Evolutionary conservation across 2,113 vertebrate species (phyloP).

Genomic region (Dromaius novaehollandiae): DNA sequence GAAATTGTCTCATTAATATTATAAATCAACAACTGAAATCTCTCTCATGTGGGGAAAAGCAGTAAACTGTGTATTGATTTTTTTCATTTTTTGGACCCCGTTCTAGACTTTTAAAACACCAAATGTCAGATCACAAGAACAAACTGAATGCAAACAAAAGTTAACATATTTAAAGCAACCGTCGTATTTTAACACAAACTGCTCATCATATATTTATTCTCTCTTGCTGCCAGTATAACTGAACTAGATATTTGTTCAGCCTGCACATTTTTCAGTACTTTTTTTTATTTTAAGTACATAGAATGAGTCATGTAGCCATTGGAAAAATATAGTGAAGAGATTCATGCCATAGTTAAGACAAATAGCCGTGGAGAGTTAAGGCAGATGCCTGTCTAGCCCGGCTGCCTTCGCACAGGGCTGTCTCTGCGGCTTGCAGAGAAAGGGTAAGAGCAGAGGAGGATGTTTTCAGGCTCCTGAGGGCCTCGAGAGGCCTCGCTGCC

Average conservation of each 20-base stretch:
- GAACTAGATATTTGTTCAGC: not conserved
- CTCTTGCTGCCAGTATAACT: not conserved
- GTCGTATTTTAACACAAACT: not conserved
- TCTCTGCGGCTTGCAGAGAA: not conserved
- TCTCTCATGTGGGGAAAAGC: not conserved
- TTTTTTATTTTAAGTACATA: not conserved
- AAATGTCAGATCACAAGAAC: not conserved
- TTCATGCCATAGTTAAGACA: not conserved
- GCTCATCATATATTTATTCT: accelerated
- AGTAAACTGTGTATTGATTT: not conserved
- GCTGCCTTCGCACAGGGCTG: not conserved
- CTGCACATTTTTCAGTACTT: not conserved
- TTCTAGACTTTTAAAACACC: not conserved
- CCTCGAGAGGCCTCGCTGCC: not conserved
- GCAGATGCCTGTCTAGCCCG: not conserved
- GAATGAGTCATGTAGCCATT: not conserved
- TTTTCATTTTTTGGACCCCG: not conserved
- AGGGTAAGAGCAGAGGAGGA: not conserved
- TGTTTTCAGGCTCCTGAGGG: too few species aligned
- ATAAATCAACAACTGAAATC: constrained; percentile 20
- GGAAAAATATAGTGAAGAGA: not conserved
- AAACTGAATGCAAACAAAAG: not conserved
- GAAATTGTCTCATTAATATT: not conserved
- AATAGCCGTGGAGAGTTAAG: not conserved
- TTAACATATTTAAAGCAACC: not conserved